These are phyloP conservation scores for Cantharis rufa DNA, from an alignment of 2,888 invertebrate genomes.

Conservation along the genomic window DNA sequence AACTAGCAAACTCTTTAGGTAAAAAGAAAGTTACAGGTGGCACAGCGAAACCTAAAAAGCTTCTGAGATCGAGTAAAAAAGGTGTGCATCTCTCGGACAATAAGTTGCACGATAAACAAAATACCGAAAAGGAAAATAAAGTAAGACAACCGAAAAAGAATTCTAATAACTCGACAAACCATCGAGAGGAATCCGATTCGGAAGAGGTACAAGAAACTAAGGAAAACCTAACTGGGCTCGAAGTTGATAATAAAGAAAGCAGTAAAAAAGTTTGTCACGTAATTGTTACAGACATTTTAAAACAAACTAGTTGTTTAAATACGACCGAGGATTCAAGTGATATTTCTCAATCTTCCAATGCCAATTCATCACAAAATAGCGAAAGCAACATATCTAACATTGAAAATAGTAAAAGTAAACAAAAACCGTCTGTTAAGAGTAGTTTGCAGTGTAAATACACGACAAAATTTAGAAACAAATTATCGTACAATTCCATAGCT, in stretches of 20 bases:
- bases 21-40: not conserved
- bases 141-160: not conserved
- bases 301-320: not conserved
- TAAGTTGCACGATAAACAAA: not conserved
- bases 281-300: slow-evolving; percentile 6
- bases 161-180: not conserved
- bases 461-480: not conserved
- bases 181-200: not conserved
- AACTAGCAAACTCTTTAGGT: not conserved
- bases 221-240: not conserved
- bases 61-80: not conserved
- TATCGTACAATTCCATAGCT: not conserved
- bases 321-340: not conserved
- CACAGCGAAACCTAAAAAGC: not conserved
- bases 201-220: not conserved
- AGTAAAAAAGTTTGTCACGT: not conserved
- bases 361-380: not conserved
- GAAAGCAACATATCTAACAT: not conserved
- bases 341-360: not conserved
- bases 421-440: not conserved
- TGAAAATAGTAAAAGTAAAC: not conserved
- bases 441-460: not conserved
- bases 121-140: not conserved
- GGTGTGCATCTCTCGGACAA: not conserved
- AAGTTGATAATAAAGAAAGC: not conserved